Base-by-base conservation (phyloP, 2,113 vertebrate species). In the Glaucidium brasilianum region DNA sequence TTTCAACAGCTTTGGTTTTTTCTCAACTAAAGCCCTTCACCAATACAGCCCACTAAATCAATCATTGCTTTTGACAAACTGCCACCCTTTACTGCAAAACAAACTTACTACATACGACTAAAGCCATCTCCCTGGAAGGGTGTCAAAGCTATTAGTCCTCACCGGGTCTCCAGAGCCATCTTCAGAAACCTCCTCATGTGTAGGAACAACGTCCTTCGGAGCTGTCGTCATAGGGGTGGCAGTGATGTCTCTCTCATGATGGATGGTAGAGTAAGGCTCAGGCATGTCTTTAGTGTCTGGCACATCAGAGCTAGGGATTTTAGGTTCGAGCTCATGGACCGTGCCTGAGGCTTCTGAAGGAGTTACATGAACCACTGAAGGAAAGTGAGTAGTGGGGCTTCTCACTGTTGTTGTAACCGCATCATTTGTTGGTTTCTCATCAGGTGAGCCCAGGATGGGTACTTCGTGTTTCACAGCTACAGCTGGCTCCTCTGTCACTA, bases 131-230 rank as follows among this genome's bases (percentile, higher is more conserved):
- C 80, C 62, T 66, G 67, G 32, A 41, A 75, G 17, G 34, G 8
- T 62, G 34, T 63, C 59, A 56, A 50, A 91, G 37, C 34, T 64
- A 3, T 39, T 7, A 53, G 30, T 41, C 23, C 98, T 98, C 81
- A 98, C 98, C 96, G 49, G 89, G 68, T 98, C 97, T 73, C 98
- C 98, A 62, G 98, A 98, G 55, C 98, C 96, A 71, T 98, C 97
- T 49, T 96, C 98, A 47, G 53, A 41, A 23, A 92, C 73, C 12
- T 94, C 94, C 47, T 95, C 96, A 0, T 55, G 90, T 19, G 79
- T 79, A 43, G 94, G 85, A 93, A 25, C 8, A 1, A 66, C 7
- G 0, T 91, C 85, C 49, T 39, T 11, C 2, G 91, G 75, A 60
- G 76, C 50, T 30, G 52, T n/a, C 0, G 26, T 78, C 0, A 22